Evolutionary conservation across 1,140 invertebrate species (phyloP), one percentile per base, ranked within the genome.

Genomic region (Hyposmocoma kahamanoa): DNA sequence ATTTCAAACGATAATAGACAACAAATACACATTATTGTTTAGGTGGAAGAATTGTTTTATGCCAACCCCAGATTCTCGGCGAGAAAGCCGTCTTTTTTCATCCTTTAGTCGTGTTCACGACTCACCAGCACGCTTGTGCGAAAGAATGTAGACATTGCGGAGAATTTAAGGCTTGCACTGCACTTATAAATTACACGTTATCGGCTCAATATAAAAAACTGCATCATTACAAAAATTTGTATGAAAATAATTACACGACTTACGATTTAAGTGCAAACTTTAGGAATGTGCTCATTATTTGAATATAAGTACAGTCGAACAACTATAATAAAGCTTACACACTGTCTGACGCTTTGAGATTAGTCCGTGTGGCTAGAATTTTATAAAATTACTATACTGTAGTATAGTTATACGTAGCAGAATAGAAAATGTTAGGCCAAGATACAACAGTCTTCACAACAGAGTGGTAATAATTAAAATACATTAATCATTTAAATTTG

Each of bases 221-320:
- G 53, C 48, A 56, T 61, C 50, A 62, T 59, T 66, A 68, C 64
- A 66, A 70, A 66, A 65, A 64, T 65, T 67, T 69, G 58, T 73
- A 74, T 69, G 69, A 70, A 73, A 73, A 71, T 68, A 67, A 71
- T 52, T 64, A 70, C 56, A 62, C 51, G 56, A 72, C 56, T 59
- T 62, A 68, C 53, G n/a, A 32, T 51, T 64, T 65, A 56, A 42
- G 64, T 76, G 65, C 71, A 62, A 52, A 24, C 4, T 56, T 56
- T 43, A 61, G 69, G 70, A 78, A 73, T 75, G 72, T 69, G 59
- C 62, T 60, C 5, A 6, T 17, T 8, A 17, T 36, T 17, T 17
- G 18, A 17, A 36, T 36, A 36, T 30, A 30, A 30, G 13, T 30
- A n/a, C 10, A 10, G 8, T 30, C 28, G 13, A 30, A 30, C 13